Evolutionary conservation across 2,113 vertebrate species (phyloP), one percentile per base, ranked within the genome.

Genomic region (Tetrao urogallus): DNA sequence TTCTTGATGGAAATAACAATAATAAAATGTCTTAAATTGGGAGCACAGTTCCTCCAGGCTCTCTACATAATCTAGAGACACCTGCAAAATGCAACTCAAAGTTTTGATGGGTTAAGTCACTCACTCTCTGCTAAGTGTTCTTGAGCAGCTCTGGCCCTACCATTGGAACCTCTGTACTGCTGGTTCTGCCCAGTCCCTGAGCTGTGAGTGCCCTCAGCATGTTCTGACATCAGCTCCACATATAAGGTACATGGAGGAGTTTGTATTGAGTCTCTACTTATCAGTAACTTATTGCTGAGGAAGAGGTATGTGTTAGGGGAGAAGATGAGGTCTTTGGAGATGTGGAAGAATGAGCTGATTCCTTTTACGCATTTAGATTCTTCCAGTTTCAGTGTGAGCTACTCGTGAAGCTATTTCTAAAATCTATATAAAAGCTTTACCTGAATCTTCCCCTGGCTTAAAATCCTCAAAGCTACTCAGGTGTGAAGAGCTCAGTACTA

Each of bases 91-190:
- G 15, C 11, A 17, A 13, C 75, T 16, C 70, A 42, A 47, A 0
- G 0, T 58, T 71, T 89, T 54, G 25, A 12, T 42, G 28, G 5
- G 12, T 60, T 54, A 58, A 34, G n/a, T 16, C n/a, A 42, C 6
- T 4, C 4, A 4, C 43, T 48, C 17, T 50, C 22, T 27, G 20
- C 3, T 0, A 2, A 60, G 21, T 30, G n/a, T 27, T 52, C 6
- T 3, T 64, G 5, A 52, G 10, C 56, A 58, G 32, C 32, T 43
- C 1, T 10, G 10, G 50, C 34, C 64, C 30, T 67, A n/a, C 47
- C 25, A 28, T 0, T 43, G 61, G 10, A 30, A 73, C 17, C 17
- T 61, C 30, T 27, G 45, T 40, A 40, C 25, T 13, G 11, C 10
- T 63, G 30, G 21, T 72, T 72, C n/a, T 42, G 61, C 45, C 19